Percentiles rank a stretch among this genome's conserved stretches.
phyloP scores from a whole-genome alignment of 2,113 vertebrate genomes.

The Peromyscus polionotus region DNA sequence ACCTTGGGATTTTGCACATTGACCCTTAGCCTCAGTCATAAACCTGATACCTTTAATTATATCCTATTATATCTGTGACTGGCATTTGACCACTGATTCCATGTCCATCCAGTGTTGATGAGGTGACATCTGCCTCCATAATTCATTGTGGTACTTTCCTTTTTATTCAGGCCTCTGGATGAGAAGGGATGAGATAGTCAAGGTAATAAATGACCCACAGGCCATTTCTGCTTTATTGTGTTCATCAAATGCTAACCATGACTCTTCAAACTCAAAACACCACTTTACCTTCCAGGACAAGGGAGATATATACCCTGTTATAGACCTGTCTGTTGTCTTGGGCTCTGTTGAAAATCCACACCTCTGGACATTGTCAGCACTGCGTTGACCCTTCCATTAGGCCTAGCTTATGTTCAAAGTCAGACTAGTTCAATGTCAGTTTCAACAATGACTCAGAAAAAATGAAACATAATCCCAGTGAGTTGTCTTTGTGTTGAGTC shows the following conservation, averaged over 20 bases:
- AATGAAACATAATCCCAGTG: conserved; percentile 2
- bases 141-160: no score
- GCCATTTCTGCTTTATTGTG: background rate
- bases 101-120: accelerated
- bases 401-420: background rate
- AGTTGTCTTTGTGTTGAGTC: background rate
- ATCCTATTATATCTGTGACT: background rate
- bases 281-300: background rate
- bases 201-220: background rate
- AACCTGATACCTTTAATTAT: background rate
- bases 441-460: conserved; percentile 47
- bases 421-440: conserved; percentile 13
- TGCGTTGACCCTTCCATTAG: background rate
- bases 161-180: background rate
- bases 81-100: background rate
- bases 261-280: background rate
- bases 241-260: background rate
- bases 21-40: background rate
- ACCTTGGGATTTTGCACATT: background rate
- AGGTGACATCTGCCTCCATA: background rate
- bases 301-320: background rate
- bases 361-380: background rate
- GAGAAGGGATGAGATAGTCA: background rate
- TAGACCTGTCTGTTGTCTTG: background rate
- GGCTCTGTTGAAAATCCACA: background rate